Percentiles rank a stretch among this genome's conserved stretches.
phyloP scores from a whole-genome alignment of 2,888 invertebrate species.

The Tetranychus piercei region DNA sequence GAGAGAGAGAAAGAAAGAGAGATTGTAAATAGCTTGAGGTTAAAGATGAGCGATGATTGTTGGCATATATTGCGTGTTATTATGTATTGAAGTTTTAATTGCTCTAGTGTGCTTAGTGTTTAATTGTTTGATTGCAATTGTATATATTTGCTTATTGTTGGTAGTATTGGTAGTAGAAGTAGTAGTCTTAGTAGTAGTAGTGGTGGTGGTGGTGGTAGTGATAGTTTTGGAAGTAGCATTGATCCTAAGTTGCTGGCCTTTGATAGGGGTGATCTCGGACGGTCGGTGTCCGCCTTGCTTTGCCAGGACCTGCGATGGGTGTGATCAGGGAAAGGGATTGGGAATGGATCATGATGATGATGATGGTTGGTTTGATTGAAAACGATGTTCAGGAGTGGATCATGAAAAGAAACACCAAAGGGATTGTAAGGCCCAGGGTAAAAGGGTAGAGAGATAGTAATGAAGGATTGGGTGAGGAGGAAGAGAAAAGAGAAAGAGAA shows the following conservation, averaged over 20 bases:
- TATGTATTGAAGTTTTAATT: background rate
- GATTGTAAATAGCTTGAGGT: background rate
- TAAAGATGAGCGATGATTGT: conserved; percentile 1
- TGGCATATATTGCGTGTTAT: background rate
- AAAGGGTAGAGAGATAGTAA: background rate
- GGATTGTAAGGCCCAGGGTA: background rate
- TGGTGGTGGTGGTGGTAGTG: background rate
- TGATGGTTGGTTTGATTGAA: background rate
- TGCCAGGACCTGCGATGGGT: conserved; percentile 11
- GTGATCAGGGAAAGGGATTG: background rate
- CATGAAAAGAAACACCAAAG: background rate
- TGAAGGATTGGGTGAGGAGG: background rate
- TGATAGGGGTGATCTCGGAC: conserved; percentile 15
- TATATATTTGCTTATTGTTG: background rate
- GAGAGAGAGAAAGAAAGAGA: conserved; percentile 11
- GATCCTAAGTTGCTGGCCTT: conserved; percentile 12
- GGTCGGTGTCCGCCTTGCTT: conserved; percentile 7
- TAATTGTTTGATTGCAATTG: background rate
- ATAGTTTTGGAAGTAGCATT: background rate
- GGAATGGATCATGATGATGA: background rate
- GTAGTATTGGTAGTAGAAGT: background rate
- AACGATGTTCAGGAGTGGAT: background rate
- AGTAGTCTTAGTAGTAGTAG: background rate
- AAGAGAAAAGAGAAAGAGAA: conserved; percentile 1
- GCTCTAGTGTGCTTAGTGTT: background rate